phyloP scores from a whole-genome alignment of 1,140 invertebrate genomes.

The Aphelinus atriplicis region DNA sequence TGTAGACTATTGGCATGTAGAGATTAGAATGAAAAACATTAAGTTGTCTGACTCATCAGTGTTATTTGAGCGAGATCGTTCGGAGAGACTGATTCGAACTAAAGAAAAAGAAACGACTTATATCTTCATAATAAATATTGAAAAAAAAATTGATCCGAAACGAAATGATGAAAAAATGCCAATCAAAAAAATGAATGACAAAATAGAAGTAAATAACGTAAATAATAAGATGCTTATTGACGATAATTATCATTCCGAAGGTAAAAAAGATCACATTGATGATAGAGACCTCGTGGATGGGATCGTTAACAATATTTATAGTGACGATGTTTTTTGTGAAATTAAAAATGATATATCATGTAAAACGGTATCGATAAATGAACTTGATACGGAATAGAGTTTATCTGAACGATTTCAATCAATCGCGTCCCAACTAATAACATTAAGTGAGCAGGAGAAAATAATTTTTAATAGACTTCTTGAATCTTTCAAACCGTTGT shows the following conservation, averaged over 20 bases:
- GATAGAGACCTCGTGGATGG: no score
- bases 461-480: constrained; percentile 24
- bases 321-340: not conserved
- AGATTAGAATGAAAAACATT: constrained; percentile 2
- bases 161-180: not conserved
- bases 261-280: no score
- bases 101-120: constrained; percentile 17
- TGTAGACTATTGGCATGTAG: constrained; percentile 31
- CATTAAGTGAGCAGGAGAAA: constrained; percentile 7
- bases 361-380: not conserved
- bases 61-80: constrained; percentile 19
- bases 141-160: not conserved
- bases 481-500: constrained; percentile 32
- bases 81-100: constrained; percentile 18
- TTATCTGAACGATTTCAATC: not conserved
- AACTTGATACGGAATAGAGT: not conserved
- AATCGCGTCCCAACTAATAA: not conserved
- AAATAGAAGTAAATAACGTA: constrained; percentile 10
- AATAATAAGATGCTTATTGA: constrained; percentile 7
- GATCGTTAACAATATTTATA: not conserved
- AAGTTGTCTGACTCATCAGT: not conserved
- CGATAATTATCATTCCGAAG: not conserved
- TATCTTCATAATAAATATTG: constrained; percentile 21
- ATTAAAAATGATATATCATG: not conserved
- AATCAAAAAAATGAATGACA: no score